These are phyloP conservation scores for Geopemphigus sp. DNA, from an alignment of 1,140 invertebrate genomes.

Conservation along the genomic window DNA sequence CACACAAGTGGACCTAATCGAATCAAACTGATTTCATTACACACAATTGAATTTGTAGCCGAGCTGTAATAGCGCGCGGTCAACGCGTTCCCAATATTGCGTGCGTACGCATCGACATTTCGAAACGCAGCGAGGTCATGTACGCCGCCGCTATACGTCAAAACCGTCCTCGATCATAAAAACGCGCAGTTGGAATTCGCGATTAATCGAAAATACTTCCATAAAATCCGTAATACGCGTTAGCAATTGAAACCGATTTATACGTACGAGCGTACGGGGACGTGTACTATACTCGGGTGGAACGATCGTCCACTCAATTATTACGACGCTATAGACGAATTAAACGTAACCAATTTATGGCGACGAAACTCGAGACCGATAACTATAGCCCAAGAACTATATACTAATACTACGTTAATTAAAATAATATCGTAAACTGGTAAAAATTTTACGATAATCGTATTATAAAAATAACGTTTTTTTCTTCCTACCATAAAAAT, in stretches of 20 bases:
- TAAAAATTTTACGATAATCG: slow-evolving; percentile 24
- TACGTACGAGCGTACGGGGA: too few relatives aligned
- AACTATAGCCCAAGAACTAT: background rate
- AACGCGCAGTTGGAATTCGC: too few relatives aligned
- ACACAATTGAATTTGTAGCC: slow-evolving; percentile 30
- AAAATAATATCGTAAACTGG: background rate
- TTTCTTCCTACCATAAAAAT: slow-evolving; percentile 8
- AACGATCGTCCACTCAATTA: too few relatives aligned
- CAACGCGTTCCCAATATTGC: slow-evolving; percentile 17
- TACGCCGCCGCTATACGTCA: too few relatives aligned
- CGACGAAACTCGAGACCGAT: slow-evolving; percentile 19
- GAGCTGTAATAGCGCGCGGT: background rate
- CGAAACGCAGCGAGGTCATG: background rate
- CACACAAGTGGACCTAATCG: slow-evolving; percentile 25
- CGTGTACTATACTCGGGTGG: too few relatives aligned
- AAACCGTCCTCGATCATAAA: too few relatives aligned
- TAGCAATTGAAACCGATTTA: too few relatives aligned
- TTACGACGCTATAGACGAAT: too few relatives aligned
- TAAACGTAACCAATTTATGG: background rate
- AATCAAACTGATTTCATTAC: slow-evolving; percentile 41
- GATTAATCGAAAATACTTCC: too few relatives aligned
- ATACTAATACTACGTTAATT: background rate
- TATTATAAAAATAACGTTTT: background rate
- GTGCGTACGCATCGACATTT: background rate
- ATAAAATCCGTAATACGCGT: too few relatives aligned